Percentiles rank a stretch among this genome's conserved stretches.
These are phyloP conservation scores for Sesamia inferens DNA, from an alignment of 2,888 invertebrate species.

Conservation along the genomic window DNA sequence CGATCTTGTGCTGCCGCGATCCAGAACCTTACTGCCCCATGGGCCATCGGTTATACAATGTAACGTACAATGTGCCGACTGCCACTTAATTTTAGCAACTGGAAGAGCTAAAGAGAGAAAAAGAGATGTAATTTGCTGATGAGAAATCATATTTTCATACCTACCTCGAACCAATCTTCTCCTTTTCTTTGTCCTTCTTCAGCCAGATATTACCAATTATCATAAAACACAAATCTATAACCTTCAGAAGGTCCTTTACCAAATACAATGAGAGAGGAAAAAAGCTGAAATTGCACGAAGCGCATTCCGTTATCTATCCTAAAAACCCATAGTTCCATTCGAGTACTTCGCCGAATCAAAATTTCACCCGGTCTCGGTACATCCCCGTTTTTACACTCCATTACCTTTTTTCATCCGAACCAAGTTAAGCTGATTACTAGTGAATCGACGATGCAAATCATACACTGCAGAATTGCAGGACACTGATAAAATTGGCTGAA, in stretches of 20 bases:
- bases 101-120: too few relatives aligned
- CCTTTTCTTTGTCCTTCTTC: too few relatives aligned
- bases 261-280: neutral
- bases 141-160: too few relatives aligned
- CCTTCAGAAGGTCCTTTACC: neutral
- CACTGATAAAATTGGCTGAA: conserved; percentile 53
- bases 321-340: conserved; percentile 48
- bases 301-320: conserved; percentile 24
- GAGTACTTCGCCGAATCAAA: conserved; percentile 52
- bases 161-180: too few relatives aligned
- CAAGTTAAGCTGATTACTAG: conserved; percentile 83
- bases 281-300: neutral
- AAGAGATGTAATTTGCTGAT: too few relatives aligned
- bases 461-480: conserved; percentile 63
- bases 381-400: conserved; percentile 78
- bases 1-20: too few relatives aligned
- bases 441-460: conserved; percentile 76
- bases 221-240: neutral
- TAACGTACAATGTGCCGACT: too few relatives aligned
- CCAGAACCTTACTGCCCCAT: too few relatives aligned
- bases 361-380: conserved; percentile 58
- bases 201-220: too few relatives aligned
- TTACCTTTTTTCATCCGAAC: conserved; percentile 81
- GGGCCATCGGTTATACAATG: too few relatives aligned
- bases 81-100: too few relatives aligned